Evolutionary conservation across 1,140 invertebrate species (phyloP), one percentile per base, ranked within the genome.

Genomic region (Schmidtea mediterranea): DNA sequence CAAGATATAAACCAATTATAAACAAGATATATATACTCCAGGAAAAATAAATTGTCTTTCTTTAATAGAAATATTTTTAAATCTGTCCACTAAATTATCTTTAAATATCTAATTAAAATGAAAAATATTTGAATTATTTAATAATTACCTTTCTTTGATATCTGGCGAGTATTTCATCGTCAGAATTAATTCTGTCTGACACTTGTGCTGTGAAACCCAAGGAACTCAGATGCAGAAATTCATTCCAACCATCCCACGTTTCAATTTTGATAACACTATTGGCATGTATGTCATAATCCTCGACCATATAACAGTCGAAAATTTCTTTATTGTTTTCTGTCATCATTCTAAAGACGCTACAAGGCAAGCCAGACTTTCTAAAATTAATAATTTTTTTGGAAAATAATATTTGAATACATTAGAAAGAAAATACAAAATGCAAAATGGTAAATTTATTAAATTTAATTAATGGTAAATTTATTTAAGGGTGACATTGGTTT

Each of bases 231-330:
- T 60, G 61, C 0, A 65, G 54, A 40, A 64, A 59, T 43, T 65
- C 61, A 32, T 57, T 62, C 60, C 61, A 65, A n/a, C 63, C 63
- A 48, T 65, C 62, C 61, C 62, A 63, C 24, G 57, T 60, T 45
- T 64, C 59, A 43, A 63, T 49, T n/a, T 52, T 48, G 1, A 65
- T 52, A 1, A 56, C 62, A 36, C 57, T 51, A 15, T 61, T 60
- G 1, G 56, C 51, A 24, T 58, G 52, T 12, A 65, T 52, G 18
- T 52, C 53, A 43, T 66, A 66, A 43, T 58, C 56, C 41, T 60
- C 59, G 15, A 64, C 52, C 6, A 49, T 49, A 46, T 63, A 56
- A 1, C 48, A 40, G 41, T 66, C 63, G 43, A 54, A 66, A 53
- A 66, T 53, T 50, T 65, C 63, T 38, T 43, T 49, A 9, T 55